These are phyloP conservation scores for Eilema griseolum DNA, from an alignment of 2,888 invertebrate genomes.

Conservation along the genomic window DNA sequence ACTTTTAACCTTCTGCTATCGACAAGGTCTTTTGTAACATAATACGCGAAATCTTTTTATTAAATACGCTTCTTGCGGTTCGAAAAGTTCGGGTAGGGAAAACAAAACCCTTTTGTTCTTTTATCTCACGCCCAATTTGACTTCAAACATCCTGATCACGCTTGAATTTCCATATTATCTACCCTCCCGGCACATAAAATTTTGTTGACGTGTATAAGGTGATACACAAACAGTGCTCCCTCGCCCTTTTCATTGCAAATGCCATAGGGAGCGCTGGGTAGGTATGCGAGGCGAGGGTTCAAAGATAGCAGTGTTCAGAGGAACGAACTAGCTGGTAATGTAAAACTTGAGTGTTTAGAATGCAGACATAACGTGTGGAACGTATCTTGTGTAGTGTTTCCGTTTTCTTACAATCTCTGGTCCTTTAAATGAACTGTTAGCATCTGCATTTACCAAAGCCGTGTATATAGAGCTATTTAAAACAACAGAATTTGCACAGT, in stretches of 20 bases:
- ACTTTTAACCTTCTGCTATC: constrained; percentile 28
- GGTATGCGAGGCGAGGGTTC: constrained; percentile 38
- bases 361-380: not conserved
- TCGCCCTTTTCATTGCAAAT: constrained; percentile 50
- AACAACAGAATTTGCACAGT: too few relatives aligned
- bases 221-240: constrained; percentile 53
- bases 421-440: not conserved
- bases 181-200: constrained; percentile 59
- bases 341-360: not conserved
- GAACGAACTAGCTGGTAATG: not conserved
- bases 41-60: constrained; percentile 22
- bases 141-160: constrained; percentile 51
- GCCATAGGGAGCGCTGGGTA: constrained; percentile 29
- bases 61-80: constrained; percentile 28
- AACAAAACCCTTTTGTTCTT: constrained; percentile 44
- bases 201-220: constrained; percentile 58
- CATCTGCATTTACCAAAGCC: not conserved
- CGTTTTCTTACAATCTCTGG: not conserved
- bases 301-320: constrained; percentile 12
- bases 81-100: constrained; percentile 32
- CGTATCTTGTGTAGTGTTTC: not conserved
- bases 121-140: constrained; percentile 55
- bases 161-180: constrained; percentile 60
- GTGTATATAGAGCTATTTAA: too few relatives aligned
- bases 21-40: constrained; percentile 34